These are phyloP conservation scores for Trypoxylon attenuatum DNA, from an alignment of 2,888 invertebrate genomes.

Conservation along the genomic window DNA sequence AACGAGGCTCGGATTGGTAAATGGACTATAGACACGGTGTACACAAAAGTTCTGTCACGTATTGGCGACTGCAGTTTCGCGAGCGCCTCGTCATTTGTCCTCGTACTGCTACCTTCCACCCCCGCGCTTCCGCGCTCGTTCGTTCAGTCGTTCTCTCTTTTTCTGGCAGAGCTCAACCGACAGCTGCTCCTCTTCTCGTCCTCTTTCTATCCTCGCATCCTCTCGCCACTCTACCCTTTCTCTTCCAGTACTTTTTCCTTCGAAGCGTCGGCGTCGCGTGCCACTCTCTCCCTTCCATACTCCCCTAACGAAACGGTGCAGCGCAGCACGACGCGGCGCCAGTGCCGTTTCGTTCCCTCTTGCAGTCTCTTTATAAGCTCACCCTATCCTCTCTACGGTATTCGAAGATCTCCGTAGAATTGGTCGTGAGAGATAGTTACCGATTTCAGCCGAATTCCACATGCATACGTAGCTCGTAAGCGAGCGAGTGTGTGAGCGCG, in stretches of 20 bases:
- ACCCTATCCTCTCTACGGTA: slow-evolving; percentile 10
- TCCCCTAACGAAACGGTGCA: neutral
- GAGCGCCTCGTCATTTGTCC: slow-evolving; percentile 56
- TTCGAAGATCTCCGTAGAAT: no score
- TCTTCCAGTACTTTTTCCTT: slow-evolving; percentile 7
- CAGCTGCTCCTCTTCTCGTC: slow-evolving; percentile 16
- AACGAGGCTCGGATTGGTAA: no score
- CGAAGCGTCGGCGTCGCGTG: slow-evolving; percentile 31
- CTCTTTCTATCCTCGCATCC: slow-evolving; percentile 22
- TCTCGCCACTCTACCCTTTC: slow-evolving; percentile 37
- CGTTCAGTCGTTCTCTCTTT: slow-evolving; percentile 32
- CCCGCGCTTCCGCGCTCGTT: slow-evolving; percentile 54
- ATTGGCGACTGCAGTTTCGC: slow-evolving; percentile 59
- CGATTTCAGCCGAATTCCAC: neutral
- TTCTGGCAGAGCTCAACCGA: slow-evolving; percentile 3
- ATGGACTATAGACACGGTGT: no score
- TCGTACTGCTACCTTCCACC: slow-evolving; percentile 30
- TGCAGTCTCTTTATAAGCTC: neutral
- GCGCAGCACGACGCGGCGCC: neutral
- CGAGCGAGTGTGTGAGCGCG: no score
- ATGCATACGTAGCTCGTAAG: neutral
- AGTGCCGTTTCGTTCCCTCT: neutral
- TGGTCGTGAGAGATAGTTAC: no score
- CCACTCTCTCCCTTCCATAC: slow-evolving; percentile 43
- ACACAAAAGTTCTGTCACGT: slow-evolving; percentile 27